Evolutionary conservation across 1,140 invertebrate species (phyloP), one percentile per base, ranked within the genome.

Genomic region (Coelopa frigida): DNA sequence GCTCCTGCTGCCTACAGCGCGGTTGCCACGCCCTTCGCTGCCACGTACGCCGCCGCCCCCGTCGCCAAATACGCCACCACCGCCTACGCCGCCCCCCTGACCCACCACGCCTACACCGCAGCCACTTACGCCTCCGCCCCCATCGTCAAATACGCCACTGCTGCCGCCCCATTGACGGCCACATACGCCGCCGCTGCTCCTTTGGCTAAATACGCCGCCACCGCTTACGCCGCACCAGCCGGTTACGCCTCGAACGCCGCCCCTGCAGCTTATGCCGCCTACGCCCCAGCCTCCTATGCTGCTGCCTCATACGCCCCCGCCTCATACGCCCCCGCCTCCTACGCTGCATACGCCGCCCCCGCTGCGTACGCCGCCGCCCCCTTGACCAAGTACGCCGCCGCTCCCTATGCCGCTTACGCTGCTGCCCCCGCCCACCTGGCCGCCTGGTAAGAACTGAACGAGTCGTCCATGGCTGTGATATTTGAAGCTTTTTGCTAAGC

Each of bases 31-130:
- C 60, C 44, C 58, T 53, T n/a, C 52, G 56, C 6, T 67, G n/a
- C 61, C 14, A 61, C 61, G 11, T 65, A 65, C 57, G 65, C 70
- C 23, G 62, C 65, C 1, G 61, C 59, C 6, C 62, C 61, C 8
- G 63, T 68, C 17, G 55, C 57, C 36, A 62, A 64, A 41, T 41
- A 54, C 15, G 51, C 44, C n/a, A 73, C 75, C 48, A 70, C 70
- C 49, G 71, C 72, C 20, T 75, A 73, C 72, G 74, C 15, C 75
- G 77, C 46, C 57, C 56, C 38, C 33, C 50, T 3, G 46, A 37
- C 23, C 14, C 31, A 8, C 35, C 57, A 22, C 47, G 44, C 52
- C 33, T 59, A 57, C 27, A 53, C 58, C 5, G 52, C 60, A 12
- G 55, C 60, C 27, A 26, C 46, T 20, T 55, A n/a, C n/a, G n/a